A percentile compares a stretch with the other conserved stretches of the same genome.
phyloP scores from a whole-genome alignment of 1,140 invertebrate genomes.

The Pseudachorutes palmiensis region DNA sequence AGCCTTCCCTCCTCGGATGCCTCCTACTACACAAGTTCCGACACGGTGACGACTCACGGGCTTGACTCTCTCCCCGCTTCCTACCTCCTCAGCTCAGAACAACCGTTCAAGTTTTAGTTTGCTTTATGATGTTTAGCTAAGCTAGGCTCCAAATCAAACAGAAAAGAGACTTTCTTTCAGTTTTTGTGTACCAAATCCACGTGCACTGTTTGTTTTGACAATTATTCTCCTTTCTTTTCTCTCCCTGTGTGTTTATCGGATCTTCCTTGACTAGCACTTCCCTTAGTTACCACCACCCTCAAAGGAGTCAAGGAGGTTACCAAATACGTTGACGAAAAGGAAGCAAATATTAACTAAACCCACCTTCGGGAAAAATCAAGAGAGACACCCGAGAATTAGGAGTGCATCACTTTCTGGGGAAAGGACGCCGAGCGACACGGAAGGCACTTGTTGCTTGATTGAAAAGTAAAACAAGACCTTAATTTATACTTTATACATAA shows the following conservation, averaged over 20 bases:
- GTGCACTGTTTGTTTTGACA: conserved; percentile 38
- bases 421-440: no score
- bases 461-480: conserved; percentile 36
- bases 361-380: conserved; percentile 10
- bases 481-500: conserved; percentile 7
- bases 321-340: background rate
- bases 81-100: background rate
- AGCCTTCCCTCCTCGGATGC: background rate
- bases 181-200: conserved; percentile 36
- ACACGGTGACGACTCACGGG: no score
- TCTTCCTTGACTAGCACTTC: no score
- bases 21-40: no score
- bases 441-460: conserved; percentile 37
- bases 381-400: conserved; percentile 16
- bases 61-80: background rate
- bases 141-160: conserved; percentile 32
- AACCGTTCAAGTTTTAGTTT: conserved; percentile 26
- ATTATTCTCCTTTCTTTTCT: conserved; percentile 26
- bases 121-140: conserved; percentile 36
- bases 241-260: conserved; percentile 1
- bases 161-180: conserved; percentile 7
- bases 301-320: background rate
- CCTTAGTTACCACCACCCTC: no score
- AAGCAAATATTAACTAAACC: conserved; percentile 11
- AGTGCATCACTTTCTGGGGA: no score